Evolutionary conservation across 35 echinoderm and acorn worm genomes (phyloP), one percentile per base, ranked within the genome.

Genomic region (Diadema setosum): DNA sequence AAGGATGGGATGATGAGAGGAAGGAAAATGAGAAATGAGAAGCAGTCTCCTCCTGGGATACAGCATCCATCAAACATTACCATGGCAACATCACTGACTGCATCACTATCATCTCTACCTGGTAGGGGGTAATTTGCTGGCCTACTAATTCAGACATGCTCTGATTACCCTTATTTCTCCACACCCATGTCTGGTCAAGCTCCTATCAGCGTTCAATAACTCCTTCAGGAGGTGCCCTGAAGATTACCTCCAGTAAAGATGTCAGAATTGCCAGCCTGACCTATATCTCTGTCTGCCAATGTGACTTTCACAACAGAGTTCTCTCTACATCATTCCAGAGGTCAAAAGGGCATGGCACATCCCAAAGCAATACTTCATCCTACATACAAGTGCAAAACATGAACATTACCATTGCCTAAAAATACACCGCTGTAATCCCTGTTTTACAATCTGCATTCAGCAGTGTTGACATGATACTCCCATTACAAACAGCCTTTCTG

Each of bases 141-240:
- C 73, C 73, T 78, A 78, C 73, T 78, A 78, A 78, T 78, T 78
- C 39, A 14, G 73, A 18, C 44, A 78, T 44, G 73, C 73, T 78
- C 73, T 78, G 73, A 44, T 78, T 78, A 36, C 40, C 30, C 35
- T 78, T 44, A 25, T 41, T 41, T 78, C 39, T 16, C 20, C 3
- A 78, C 44, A 9, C 73, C 39, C 40, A 78, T 78, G 34, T 32
- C 63, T 16, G 26, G 12, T 34, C 30, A 33, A 67, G 30, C 63
- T 67, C 27, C 63, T 34, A 67, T 33, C 63, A 29, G 11, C 24
- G 63, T 67, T 67, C 63, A 15, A 67, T 32, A 67, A 31, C 37
- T 32, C 29, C 37, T 67, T 67, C 20, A 12, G 9, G 63, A 34
- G 63, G 27, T 67, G 63, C 63, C 58, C 63, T n/a, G 63, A 67